Evolutionary conservation across 2,797 vertebrate genomes (phyloP).

Genomic region (Clarias platycephalus): DNA sequence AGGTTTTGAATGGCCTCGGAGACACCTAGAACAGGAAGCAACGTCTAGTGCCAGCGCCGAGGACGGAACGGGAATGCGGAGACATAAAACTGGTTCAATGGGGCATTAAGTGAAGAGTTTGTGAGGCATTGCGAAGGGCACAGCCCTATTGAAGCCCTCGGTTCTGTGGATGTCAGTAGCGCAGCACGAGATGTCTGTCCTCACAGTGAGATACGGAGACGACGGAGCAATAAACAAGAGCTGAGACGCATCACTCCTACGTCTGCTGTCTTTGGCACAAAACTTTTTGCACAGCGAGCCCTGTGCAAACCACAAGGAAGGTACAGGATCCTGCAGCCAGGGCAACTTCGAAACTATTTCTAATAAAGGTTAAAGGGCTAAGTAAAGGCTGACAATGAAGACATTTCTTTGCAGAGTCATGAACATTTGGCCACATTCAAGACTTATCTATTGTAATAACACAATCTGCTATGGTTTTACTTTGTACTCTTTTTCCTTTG

Average conservation of each 20-base stretch:
- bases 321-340: slow-evolving; percentile 52
- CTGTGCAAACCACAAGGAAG: slow-evolving; percentile 48
- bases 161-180: slow-evolving; percentile 54
- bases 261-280: slow-evolving; percentile 54
- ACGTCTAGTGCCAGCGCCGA: slow-evolving; percentile 39
- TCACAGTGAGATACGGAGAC: slow-evolving; percentile 52
- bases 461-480: slow-evolving; percentile 1
- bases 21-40: slow-evolving; percentile 49
- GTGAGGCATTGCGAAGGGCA: slow-evolving; percentile 53
- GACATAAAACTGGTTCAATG: slow-evolving; percentile 51
- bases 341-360: slow-evolving; percentile 49
- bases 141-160: slow-evolving; percentile 27
- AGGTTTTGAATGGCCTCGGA: slow-evolving; percentile 47
- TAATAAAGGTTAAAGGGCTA: slow-evolving; percentile 39
- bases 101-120: slow-evolving; percentile 48
- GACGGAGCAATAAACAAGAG: slow-evolving; percentile 56
- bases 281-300: slow-evolving; percentile 33
- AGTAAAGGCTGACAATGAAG: slow-evolving; percentile 10
- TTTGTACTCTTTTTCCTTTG: background rate
- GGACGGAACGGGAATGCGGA: slow-evolving; percentile 47
- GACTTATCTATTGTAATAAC: slow-evolving; percentile 21
- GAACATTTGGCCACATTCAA: slow-evolving; percentile 11
- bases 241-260: slow-evolving; percentile 42
- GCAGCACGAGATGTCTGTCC: slow-evolving; percentile 49
- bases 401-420: slow-evolving; percentile 8